Evolutionary conservation across 1,140 invertebrate genomes (phyloP), one percentile per base, ranked within the genome.

Genomic region (Caenorhabditis tropicalis): DNA sequence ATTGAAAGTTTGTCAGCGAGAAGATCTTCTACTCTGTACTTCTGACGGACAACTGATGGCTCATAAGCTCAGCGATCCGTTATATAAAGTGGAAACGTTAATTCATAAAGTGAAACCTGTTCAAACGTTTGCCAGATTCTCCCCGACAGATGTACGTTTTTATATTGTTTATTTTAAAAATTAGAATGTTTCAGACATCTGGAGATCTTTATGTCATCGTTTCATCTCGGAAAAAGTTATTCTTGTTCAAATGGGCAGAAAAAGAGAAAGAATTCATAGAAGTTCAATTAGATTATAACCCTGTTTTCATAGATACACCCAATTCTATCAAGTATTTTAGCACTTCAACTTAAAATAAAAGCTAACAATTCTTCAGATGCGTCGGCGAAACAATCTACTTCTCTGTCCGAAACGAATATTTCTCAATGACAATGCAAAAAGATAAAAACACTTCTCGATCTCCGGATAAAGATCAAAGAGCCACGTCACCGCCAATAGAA

Each of bases 31-130:
- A 24, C 33, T 84, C 2, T 84, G 70, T 24, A 31, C 48, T n/a
- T 84, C 83, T 9, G 53, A 84, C 21, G 83, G 83, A 9, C 74
- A 84, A 48, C 29, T 84, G n/a, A 48, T 65, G 39, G 83, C 83
- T 43, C 83, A 84, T 56, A n/a, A 12, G n/a, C 43, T 84, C 12
- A 46, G 21, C n/a, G 83, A 84, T 46, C 31, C 24, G 1, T 33
- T 80, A 21, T 70, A 80, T 65, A 65, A 65, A 33, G 83, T 84
- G 24, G 65, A 74, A 19, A 80, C 43, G 3, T 5, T 84, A 2
- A 46, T 84, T 46, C 74, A 84, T 39, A 80, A 79, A 27, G 53
- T 80, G 9, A 79, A 81, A 39, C 53, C 46, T 1, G 53, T 84
- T 7, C 21, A 24, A 10, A 49, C 70, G 19, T 84, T 84, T 48